Base-by-base conservation (phyloP, 2,113 vertebrate genomes). In the Pao palembangensis region DNA sequence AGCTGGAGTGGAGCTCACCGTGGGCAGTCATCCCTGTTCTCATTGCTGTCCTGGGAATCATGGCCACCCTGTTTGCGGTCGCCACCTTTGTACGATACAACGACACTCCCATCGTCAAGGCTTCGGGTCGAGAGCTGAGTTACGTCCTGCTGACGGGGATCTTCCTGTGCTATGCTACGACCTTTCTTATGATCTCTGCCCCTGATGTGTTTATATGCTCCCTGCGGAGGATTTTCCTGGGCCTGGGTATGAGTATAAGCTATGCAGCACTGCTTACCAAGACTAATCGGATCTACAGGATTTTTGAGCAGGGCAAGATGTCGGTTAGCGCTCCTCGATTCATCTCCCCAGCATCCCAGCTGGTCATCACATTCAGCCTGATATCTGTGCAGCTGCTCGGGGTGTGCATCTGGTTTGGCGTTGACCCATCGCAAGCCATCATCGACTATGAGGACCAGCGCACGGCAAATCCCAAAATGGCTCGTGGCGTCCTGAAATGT, bases 251-350 rank as follows among this genome's bases (percentile, higher is more conserved):
- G 96, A 97, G 96, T 77, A 92, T 98, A 87, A 98, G 96, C 88
- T 98, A 98, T 0, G 95, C 96, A 0, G 95, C 96, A 2, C 89
- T 98, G 79, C 94, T 98, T 49, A 98, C 96, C 85, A 98, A 98
- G 91, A 98, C 96, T 69, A 98, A 98, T 86, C 93, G 96, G 69
- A 98, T 98, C 85, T 98, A 98, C 88, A 93, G 96, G 80, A 98
- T 98, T 90, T 98, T 98, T 3, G 96, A 97, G 88, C 96, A 98
- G 87, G 96, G 96, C 82, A 98, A 98, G 82, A 93, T 93, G 85
- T 96, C 94, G 0, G 95, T 98, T 69, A 96, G 93, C 0, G 93
- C 93, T 8, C 96, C 95, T 0, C 90, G 94, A 19, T 95, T 97
- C 78, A 98, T 98, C 90, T 98, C 95, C 81, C 96, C 95, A 0